Evolutionary conservation across 2,888 invertebrate species (phyloP).

Genomic region (Conomelus anceps): DNA sequence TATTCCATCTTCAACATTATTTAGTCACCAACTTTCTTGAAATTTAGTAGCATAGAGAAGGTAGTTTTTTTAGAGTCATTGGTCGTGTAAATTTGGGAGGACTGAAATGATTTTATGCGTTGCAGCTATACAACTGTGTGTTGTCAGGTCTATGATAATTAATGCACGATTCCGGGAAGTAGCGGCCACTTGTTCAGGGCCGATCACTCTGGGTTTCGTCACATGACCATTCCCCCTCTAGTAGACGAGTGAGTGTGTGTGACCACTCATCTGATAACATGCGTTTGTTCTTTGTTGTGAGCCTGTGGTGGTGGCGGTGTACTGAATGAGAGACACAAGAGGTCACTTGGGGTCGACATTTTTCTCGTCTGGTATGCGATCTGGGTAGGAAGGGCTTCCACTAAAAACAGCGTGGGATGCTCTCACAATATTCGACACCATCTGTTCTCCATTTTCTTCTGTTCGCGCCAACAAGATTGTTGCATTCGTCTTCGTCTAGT

Average conservation of each 20-base stretch:
- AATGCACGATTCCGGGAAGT: background rate
- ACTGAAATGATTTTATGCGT: background rate
- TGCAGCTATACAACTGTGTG: background rate
- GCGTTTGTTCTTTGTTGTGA: background rate
- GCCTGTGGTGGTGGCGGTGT: background rate
- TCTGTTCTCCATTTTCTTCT: background rate
- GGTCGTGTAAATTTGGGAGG: background rate
- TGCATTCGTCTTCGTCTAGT: background rate
- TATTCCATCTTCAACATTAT: background rate
- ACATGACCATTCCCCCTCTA: background rate
- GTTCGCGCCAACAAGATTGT: background rate
- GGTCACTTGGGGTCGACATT: background rate
- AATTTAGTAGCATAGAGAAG: too few relatives aligned
- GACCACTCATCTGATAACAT: background rate
- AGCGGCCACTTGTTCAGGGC: background rate
- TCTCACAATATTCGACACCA: background rate
- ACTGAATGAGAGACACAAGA: background rate
- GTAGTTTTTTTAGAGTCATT: background rate
- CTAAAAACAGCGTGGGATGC: background rate
- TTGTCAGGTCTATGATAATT: background rate
- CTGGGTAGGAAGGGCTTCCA: background rate
- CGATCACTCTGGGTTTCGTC: background rate
- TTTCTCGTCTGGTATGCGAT: background rate
- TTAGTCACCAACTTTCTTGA: too few relatives aligned
- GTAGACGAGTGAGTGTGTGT: background rate